phyloP scores from a whole-genome alignment of 2,113 vertebrate genomes.

The Psettodes erumei region DNA sequence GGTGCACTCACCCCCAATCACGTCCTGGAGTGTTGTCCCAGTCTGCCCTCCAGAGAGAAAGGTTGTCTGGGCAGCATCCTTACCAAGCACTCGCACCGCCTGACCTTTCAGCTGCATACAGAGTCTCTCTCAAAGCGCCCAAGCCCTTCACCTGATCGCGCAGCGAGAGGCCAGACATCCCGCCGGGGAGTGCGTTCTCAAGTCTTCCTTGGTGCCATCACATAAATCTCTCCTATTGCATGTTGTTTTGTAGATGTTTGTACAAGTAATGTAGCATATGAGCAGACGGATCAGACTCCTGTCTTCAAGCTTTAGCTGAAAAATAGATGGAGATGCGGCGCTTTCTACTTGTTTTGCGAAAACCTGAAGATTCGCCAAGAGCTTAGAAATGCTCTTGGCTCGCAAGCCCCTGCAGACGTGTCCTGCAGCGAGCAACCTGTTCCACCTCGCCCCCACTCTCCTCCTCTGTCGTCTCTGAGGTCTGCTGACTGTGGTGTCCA shows the following conservation, averaged over 20 bases:
- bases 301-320: background rate
- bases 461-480: background rate
- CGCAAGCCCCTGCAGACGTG: background rate
- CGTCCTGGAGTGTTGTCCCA: background rate
- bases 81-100: background rate
- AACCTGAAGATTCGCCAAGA: background rate
- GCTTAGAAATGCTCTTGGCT: background rate
- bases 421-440: background rate
- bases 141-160: constrained; percentile 2
- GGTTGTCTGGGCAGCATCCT: constrained; percentile 9
- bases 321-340: background rate
- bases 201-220: background rate
- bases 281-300: background rate
- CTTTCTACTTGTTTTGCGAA: background rate
- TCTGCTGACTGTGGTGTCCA: background rate
- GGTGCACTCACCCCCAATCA: background rate
- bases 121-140: background rate
- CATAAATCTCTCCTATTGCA: no score
- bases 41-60: background rate
- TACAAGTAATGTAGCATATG: no score
- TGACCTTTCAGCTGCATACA: background rate
- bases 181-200: no score
- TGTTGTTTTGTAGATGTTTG: no score
- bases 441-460: background rate
- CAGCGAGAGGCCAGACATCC: constrained; percentile 12